Evolutionary conservation across 2,888 invertebrate genomes (phyloP), one percentile per base, ranked within the genome.

Genomic region (Agrochola circellaris): DNA sequence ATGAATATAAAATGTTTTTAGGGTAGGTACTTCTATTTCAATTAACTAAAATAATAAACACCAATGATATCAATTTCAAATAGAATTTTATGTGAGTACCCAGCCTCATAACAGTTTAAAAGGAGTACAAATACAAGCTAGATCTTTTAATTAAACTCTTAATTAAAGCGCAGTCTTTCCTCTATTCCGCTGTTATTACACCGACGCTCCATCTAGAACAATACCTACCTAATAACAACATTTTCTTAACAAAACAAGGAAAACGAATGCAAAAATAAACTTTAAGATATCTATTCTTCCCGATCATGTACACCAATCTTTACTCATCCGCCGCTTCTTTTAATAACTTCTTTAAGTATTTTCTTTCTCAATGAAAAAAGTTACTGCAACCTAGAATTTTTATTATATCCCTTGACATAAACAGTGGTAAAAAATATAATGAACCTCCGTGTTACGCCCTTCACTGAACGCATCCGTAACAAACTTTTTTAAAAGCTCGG

Each of bases 401-500:
- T 61, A 15, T 58, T 62, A 66, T 64, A 23, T 64, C 15, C 26
- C 23, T 60, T 48, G 30, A 42, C 26, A 78, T 60, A 54, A 72
- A 83, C 54, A 64, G 30, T 48, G 58, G 26, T 71, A 61, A 66
- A 84, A 84, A 66, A 70, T 58, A 26, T 56, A 64, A 69, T 66
- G 54, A 69, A 38, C 9, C n/a, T 73, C 23, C 30, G 26, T 61
- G 6, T 38, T 51, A 58, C 45, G 38, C 23, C 64, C 38, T 68
- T 61, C 34, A 66, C 34, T 62, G 74, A 73, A 86, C 69, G 79
- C 62, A 72, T 83, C 48, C 54, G 38, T 79, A 67, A 45, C 15
- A 61, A 79, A 83, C 48, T 65, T 83, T 84, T 85, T 75, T 23
- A 20, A 67, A 72, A 78, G 71, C 71, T 79, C 45, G 7, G 13